A percentile compares a stretch with the other conserved stretches of the same genome.
phyloP scores from a whole-genome alignment of 1,140 invertebrate species.

The Scaptomyza hsui region DNA sequence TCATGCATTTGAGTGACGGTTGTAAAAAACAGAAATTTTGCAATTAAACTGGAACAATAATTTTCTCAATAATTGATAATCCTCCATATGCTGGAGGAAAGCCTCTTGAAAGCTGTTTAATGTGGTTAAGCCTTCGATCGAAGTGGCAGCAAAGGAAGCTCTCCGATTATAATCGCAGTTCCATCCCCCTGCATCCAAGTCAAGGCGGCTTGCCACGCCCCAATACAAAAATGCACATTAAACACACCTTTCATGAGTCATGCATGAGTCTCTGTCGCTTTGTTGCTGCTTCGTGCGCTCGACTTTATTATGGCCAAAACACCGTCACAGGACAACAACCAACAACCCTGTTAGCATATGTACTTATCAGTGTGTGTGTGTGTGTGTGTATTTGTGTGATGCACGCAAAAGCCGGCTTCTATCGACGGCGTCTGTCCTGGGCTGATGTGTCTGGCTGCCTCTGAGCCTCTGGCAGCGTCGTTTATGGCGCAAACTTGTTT shows the following conservation, averaged over 20 bases:
- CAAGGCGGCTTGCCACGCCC: constrained; percentile 16
- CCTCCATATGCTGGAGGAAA: no score
- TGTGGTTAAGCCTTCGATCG: background rate
- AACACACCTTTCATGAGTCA: constrained; percentile 79
- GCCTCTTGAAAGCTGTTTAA: constrained; percentile 19
- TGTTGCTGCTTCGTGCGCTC: constrained; percentile 59
- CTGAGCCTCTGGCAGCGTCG: constrained; percentile 67
- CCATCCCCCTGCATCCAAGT: background rate
- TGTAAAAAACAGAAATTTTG: no score
- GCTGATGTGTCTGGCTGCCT: constrained; percentile 16
- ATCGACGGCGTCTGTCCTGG: constrained; percentile 23
- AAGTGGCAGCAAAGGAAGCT: background rate
- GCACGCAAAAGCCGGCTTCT: constrained; percentile 42
- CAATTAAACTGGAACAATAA: no score
- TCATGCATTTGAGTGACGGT: no score
- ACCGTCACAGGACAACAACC: constrained; percentile 56
- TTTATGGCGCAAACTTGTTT: constrained; percentile 79
- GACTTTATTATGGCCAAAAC: constrained; percentile 70
- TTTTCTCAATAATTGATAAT: background rate
- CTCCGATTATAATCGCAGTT: background rate
- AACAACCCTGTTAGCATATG: constrained; percentile 55
- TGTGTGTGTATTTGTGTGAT: constrained; percentile 19
- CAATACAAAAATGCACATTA: constrained; percentile 61
- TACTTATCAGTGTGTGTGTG: constrained; percentile 19
- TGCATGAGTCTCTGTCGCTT: constrained; percentile 42